Conservation (phyloP, 2,888 invertebrate species). For the Cheilosia soror region DNA sequence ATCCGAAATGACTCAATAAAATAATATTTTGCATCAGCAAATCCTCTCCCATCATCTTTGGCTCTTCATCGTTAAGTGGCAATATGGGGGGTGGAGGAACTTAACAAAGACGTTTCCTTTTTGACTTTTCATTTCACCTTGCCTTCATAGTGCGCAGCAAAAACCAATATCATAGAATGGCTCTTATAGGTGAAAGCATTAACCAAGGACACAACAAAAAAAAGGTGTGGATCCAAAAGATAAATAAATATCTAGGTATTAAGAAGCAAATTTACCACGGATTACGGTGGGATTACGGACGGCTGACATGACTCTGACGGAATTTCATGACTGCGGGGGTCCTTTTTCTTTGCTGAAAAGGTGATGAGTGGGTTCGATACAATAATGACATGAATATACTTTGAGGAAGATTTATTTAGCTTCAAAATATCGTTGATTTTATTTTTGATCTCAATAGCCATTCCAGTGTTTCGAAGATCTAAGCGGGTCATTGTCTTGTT, state of each 20-base stretch:
- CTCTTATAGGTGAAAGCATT: conserved; percentile 20
- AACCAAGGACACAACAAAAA: background rate
- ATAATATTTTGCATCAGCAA: conserved; percentile 73
- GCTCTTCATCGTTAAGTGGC: conserved; percentile 68
- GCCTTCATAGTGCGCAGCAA: conserved; percentile 18
- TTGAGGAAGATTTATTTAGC: conserved; percentile 34
- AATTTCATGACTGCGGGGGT: conserved; percentile 57
- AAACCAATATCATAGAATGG: conserved; percentile 66
- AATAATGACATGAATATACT: background rate
- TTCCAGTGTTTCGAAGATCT: conserved; percentile 81
- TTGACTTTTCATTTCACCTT: conserved; percentile 56
- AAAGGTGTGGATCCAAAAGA: conserved; percentile 72
- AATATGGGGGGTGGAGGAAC: conserved; percentile 37
- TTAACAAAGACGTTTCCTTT: conserved; percentile 50
- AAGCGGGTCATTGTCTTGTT: conserved; percentile 79
- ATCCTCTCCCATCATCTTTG: conserved; percentile 43
- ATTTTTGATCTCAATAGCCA: conserved; percentile 78
- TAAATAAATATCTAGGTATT: conserved; percentile 74
- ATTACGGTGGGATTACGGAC: conserved; percentile 79
- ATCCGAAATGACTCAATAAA: conserved; percentile 72
- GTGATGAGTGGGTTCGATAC: background rate
- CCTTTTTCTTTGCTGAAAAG: background rate
- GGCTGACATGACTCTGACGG: conserved; percentile 82
- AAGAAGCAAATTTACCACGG: conserved; percentile 79
- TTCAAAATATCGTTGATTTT: conserved; percentile 79